Percentiles rank a stretch among this genome's conserved stretches.
Evolutionary conservation across 2,888 invertebrate species (phyloP).

Genomic region (Chrysomela aeneicollis): DNA sequence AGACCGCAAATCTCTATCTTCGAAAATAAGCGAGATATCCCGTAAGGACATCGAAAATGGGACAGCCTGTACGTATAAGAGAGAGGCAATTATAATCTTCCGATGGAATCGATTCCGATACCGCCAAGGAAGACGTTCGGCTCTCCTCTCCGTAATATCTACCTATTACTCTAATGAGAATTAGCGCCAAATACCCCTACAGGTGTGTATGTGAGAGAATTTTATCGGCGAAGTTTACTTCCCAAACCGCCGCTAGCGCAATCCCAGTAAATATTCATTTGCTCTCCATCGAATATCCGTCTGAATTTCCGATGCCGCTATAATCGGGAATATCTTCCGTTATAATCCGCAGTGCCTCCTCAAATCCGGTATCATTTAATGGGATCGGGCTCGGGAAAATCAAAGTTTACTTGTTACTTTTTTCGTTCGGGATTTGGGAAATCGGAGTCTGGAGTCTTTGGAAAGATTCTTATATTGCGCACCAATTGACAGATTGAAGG

Average conservation of each 20-base stretch:
- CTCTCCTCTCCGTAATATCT: background rate
- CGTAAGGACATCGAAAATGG: too few relatives aligned
- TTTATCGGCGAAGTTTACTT: slow-evolving; percentile 2
- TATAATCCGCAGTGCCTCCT: background rate
- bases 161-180: background rate
- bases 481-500: background rate
- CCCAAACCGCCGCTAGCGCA: background rate
- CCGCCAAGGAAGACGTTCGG: too few relatives aligned
- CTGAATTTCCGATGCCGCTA: slow-evolving; percentile 2
- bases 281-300: slow-evolving; percentile 1
- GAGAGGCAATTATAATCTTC: too few relatives aligned
- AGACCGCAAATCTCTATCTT: too few relatives aligned
- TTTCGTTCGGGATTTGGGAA: background rate
- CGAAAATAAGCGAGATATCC: too few relatives aligned
- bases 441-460: background rate
- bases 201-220: background rate
- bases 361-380: background rate
- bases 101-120: too few relatives aligned
- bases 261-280: background rate
- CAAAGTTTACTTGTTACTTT: background rate
- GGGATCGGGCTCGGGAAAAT: background rate
- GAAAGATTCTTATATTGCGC: background rate
- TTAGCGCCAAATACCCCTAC: slow-evolving; percentile 5
- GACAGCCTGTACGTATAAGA: too few relatives aligned
- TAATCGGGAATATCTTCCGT: slow-evolving; percentile 1